Percentiles rank a stretch among this genome's conserved stretches.
phyloP scores from a whole-genome alignment of 2,888 invertebrate species.

The Mesorhabditis belari region DNA sequence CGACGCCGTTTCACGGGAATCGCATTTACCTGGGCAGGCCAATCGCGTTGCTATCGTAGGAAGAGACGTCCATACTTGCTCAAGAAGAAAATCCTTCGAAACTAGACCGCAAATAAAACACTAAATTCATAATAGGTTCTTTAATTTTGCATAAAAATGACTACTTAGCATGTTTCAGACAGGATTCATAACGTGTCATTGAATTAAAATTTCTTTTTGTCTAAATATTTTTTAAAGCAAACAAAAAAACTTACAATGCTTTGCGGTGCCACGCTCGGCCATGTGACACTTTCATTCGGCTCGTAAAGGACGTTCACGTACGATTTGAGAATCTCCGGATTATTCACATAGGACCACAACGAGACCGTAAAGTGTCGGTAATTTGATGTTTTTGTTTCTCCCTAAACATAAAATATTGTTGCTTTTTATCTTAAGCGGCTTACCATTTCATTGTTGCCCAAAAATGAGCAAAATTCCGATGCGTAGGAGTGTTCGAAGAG shows the following conservation, averaged over 20 bases:
- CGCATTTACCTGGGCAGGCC: constrained; percentile 34
- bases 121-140: too few relatives aligned
- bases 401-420: constrained; percentile 9
- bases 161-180: too few relatives aligned
- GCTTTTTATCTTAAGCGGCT: not conserved
- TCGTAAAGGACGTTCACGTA: constrained; percentile 89
- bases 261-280: constrained; percentile 96
- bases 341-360: constrained; percentile 70
- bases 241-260: constrained; percentile 71
- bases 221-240: not conserved
- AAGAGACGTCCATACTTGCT: constrained; percentile 47
- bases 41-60: constrained; percentile 44
- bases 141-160: too few relatives aligned
- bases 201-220: constrained; percentile 1
- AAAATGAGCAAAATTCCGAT: constrained; percentile 65
- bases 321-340: constrained; percentile 75
- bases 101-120: too few relatives aligned
- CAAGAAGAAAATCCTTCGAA: constrained; percentile 7
- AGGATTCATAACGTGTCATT: too few relatives aligned
- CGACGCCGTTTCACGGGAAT: constrained; percentile 14
- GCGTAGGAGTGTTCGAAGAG: constrained; percentile 88
- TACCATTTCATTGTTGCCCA: constrained; percentile 35
- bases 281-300: constrained; percentile 72
- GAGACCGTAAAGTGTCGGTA: constrained; percentile 77
- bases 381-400: constrained; percentile 67